Evolutionary conservation across 2,797 vertebrate genomes (phyloP).

Genomic region (Xyrichtys novacula): DNA sequence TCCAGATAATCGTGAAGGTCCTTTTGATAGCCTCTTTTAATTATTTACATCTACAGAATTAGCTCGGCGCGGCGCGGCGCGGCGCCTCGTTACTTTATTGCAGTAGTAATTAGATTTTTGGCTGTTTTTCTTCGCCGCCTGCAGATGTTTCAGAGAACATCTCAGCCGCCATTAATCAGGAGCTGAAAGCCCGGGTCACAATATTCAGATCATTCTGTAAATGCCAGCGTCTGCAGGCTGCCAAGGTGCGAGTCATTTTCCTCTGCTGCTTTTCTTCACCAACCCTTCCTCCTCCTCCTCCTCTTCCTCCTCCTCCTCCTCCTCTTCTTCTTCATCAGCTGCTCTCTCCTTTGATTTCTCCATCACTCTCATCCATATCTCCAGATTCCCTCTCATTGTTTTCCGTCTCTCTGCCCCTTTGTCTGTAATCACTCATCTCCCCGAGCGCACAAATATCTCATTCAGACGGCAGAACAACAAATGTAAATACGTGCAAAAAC

Average conservation of each 20-base stretch:
- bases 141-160: conserved; percentile 65
- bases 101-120: conserved; percentile 57
- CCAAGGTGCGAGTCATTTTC: conserved; percentile 69
- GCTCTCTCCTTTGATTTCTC: too few species aligned
- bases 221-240: conserved; percentile 68
- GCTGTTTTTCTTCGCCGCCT: conserved; percentile 27
- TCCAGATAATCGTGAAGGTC: conserved; percentile 59
- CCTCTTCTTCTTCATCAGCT: conserved; percentile 8
- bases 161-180: conserved; percentile 75
- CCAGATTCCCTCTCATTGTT: conserved; percentile 21
- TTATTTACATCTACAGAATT: conserved; percentile 74
- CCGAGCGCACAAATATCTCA: conserved; percentile 40
- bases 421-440: conserved; percentile 55
- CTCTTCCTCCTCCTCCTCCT: conserved; percentile 23
- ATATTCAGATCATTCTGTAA: conserved; percentile 76
- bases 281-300: conserved; percentile 35
- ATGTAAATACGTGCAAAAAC: conserved; percentile 46
- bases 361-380: conserved; percentile 36
- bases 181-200: conserved; percentile 71
- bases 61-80: conserved; percentile 46
- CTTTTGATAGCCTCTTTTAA: conserved; percentile 65
- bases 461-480: conserved; percentile 52
- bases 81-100: conserved; percentile 55
- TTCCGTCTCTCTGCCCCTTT: conserved; percentile 17
- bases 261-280: conserved; percentile 48